Percentiles rank a stretch among this genome's conserved stretches.
Conservation (phyloP, 2,888 invertebrate species). For the Tetragonisca angustula region DNA sequence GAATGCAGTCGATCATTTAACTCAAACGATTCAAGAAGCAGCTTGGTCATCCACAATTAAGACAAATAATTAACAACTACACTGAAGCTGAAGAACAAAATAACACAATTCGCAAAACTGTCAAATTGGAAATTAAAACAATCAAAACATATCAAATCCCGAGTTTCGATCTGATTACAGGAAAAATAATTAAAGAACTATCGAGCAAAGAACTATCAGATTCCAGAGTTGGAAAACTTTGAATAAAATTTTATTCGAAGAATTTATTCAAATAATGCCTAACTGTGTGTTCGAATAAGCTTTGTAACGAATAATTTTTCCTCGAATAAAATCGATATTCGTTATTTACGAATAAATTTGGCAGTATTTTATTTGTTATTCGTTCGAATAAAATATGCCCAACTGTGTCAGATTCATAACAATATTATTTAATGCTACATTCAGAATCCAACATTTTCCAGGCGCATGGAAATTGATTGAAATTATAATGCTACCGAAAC, state of each 20-base stretch:
- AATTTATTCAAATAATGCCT: too few species aligned
- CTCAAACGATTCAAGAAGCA: neutral
- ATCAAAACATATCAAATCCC: conserved; percentile 3
- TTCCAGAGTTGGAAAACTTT: too few species aligned
- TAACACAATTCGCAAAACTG: neutral
- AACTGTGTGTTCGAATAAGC: too few species aligned
- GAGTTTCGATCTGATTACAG: neutral
- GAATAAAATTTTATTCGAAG: too few species aligned
- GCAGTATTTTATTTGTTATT: too few species aligned
- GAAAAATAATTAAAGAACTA: neutral
- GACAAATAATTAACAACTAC: neutral
- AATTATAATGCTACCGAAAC: neutral
- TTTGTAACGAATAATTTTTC: too few species aligned
- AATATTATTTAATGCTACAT: conserved; percentile 1
- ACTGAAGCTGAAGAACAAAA: too few species aligned
- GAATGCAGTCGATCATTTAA: neutral
- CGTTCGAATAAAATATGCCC: too few species aligned
- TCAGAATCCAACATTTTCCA: neutral
- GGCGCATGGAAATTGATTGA: neutral
- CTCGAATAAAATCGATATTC: too few species aligned
- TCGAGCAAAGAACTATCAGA: neutral
- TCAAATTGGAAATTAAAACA: conserved; percentile 14
- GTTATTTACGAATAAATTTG: too few species aligned
- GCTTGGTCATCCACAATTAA: neutral
- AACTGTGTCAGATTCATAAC: neutral